Percentiles rank a stretch among this genome's conserved stretches.
Conservation (phyloP, 2,888 invertebrate species). For the Invenusta paracnida region DNA sequence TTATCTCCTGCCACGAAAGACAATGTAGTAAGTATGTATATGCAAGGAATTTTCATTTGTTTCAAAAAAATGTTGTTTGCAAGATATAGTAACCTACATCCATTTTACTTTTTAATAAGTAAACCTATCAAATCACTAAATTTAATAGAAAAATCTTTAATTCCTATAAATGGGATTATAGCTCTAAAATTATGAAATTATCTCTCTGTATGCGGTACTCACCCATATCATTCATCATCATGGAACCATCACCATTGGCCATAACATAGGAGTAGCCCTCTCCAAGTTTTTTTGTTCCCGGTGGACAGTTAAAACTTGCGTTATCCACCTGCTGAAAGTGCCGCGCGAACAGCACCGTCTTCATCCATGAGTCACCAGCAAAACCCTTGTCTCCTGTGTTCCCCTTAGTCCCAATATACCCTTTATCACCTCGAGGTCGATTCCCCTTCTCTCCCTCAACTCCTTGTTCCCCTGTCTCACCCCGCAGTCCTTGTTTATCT, state of each 20-base stretch:
- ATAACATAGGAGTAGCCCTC: slow-evolving; percentile 42
- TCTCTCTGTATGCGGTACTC: too few relatives aligned
- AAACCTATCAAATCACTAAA: too few relatives aligned
- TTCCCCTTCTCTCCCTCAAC: not conserved
- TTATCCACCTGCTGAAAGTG: slow-evolving; percentile 1
- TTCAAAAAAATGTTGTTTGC: too few relatives aligned
- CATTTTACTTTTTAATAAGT: too few relatives aligned
- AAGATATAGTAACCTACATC: too few relatives aligned
- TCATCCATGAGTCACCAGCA: not conserved
- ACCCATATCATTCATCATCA: slow-evolving; percentile 32
- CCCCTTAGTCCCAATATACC: not conserved
- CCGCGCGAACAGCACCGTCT: slow-evolving; percentile 31
- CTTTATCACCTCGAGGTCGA: not conserved
- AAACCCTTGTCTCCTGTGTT: slow-evolving; percentile 3
- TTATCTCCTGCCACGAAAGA: too few relatives aligned
- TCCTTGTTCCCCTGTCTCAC: slow-evolving; percentile 24
- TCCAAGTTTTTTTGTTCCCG: slow-evolving; percentile 13
- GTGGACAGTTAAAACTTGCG: slow-evolving; percentile 24
- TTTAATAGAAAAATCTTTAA: too few relatives aligned
- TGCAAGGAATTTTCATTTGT: too few relatives aligned
- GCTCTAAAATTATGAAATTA: too few relatives aligned
- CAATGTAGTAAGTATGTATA: too few relatives aligned
- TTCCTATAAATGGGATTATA: too few relatives aligned
- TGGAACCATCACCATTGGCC: slow-evolving; percentile 40
- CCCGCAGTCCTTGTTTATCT: not conserved